phyloP scores from a whole-genome alignment of 1,140 invertebrate species.

The Nasonia vitripennis region DNA sequence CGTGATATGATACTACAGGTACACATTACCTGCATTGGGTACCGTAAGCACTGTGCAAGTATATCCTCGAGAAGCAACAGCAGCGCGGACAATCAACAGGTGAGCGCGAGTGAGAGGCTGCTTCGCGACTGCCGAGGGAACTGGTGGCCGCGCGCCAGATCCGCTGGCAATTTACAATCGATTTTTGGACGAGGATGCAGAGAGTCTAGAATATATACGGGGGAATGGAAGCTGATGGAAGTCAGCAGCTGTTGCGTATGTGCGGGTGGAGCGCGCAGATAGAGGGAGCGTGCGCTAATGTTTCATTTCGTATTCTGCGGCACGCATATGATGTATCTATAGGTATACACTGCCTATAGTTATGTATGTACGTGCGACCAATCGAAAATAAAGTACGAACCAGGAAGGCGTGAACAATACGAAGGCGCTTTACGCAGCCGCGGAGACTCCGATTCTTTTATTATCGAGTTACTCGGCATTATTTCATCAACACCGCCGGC shows the following conservation, averaged over 20 bases:
- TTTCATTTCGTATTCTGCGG: no score
- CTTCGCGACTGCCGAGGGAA: not conserved
- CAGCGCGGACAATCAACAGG: conserved; percentile 5
- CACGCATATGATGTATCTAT: no score
- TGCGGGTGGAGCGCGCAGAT: no score
- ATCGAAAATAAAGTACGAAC: conserved; percentile 27
- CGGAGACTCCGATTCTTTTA: not conserved
- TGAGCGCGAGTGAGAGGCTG: conserved; percentile 12
- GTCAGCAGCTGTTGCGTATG: not conserved
- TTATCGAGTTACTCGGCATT: not conserved
- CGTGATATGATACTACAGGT: no score
- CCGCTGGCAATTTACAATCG: not conserved
- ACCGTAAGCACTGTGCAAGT: not conserved
- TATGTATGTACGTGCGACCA: not conserved
- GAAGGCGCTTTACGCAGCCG: not conserved
- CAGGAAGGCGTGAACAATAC: conserved; percentile 16
- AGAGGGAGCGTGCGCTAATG: not conserved
- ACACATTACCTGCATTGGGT: not conserved
- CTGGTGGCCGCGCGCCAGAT: not conserved
- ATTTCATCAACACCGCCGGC: not conserved
- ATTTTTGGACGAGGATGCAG: not conserved
- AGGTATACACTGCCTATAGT: not conserved
- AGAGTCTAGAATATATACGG: not conserved
- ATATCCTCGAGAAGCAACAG: not conserved
- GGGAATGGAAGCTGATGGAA: not conserved